These are phyloP conservation scores for Amazona vittata DNA, from an alignment of 2,113 vertebrate species.

Conservation along the genomic window DNA sequence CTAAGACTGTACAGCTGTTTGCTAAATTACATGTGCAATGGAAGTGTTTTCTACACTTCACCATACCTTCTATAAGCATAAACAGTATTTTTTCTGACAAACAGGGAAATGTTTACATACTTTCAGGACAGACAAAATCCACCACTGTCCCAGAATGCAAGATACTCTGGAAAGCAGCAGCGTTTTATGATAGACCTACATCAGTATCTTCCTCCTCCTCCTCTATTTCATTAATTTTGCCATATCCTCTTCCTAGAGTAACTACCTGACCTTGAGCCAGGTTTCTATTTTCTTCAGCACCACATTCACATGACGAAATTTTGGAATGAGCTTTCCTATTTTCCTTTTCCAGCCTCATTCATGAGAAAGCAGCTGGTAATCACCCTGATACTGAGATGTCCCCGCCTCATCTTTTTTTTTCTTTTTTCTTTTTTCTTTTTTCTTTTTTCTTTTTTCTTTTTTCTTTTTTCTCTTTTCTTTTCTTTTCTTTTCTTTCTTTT, in stretches of 20 bases:
- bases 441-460: not conserved
- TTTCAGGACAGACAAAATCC: not conserved
- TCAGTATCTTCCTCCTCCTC: not conserved
- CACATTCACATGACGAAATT: not conserved
- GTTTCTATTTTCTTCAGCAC: not conserved
- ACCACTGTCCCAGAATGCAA: not conserved
- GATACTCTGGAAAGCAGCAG: not conserved
- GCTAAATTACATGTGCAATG: not conserved
- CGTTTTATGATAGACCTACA: not conserved
- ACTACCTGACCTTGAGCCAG: fast-evolving
- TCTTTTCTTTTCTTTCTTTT: not conserved
- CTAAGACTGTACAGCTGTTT: not conserved
- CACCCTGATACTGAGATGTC: not conserved
- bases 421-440: too few species aligned
- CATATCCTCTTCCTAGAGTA: not conserved
- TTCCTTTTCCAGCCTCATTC: not conserved
- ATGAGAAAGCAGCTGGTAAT: not conserved
- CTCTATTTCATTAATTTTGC: not conserved
- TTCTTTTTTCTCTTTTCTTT: too few species aligned
- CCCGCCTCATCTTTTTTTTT: not conserved
- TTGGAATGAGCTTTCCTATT: not conserved
- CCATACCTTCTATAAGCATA: not conserved
- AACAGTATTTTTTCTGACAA: not conserved
- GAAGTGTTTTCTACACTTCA: not conserved
- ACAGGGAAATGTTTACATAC: not conserved